Percentiles rank a stretch among this genome's conserved stretches.
phyloP scores from a whole-genome alignment of 1,140 invertebrate species.

The Anadara kagoshimensis region DNA sequence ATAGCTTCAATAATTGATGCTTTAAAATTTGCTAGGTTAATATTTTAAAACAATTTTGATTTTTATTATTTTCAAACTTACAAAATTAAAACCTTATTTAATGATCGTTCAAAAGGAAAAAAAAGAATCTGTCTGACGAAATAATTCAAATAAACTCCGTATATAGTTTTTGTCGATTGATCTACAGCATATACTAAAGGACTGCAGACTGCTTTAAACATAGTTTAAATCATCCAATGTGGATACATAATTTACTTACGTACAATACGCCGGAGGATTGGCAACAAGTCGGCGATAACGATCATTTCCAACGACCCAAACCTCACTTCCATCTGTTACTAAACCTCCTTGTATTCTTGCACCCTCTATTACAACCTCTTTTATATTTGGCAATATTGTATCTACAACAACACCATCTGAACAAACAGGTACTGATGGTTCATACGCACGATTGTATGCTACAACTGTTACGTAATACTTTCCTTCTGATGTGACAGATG shows the following conservation, averaged over 20 bases:
- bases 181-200: too few relatives aligned
- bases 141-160: too few relatives aligned
- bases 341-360: constrained; percentile 37
- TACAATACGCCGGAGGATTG: constrained; percentile 31
- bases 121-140: too few relatives aligned
- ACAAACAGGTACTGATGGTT: constrained; percentile 49
- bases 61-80: too few relatives aligned
- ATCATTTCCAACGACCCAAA: constrained; percentile 32
- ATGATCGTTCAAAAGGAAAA: too few relatives aligned
- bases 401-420: constrained; percentile 54
- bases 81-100: too few relatives aligned
- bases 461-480: constrained; percentile 52
- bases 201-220: too few relatives aligned
- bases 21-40: too few relatives aligned
- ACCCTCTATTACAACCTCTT: constrained; percentile 37
- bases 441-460: constrained; percentile 51
- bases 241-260: constrained; percentile 22
- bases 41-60: too few relatives aligned
- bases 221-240: too few relatives aligned
- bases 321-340: constrained; percentile 15
- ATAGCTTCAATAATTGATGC: too few relatives aligned
- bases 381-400: constrained; percentile 26
- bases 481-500: constrained; percentile 30
- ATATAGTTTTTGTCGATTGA: too few relatives aligned
- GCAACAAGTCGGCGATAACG: constrained; percentile 25